These are phyloP conservation scores for Eupeodes corollae DNA, from an alignment of 1,140 invertebrate species.

Conservation along the genomic window DNA sequence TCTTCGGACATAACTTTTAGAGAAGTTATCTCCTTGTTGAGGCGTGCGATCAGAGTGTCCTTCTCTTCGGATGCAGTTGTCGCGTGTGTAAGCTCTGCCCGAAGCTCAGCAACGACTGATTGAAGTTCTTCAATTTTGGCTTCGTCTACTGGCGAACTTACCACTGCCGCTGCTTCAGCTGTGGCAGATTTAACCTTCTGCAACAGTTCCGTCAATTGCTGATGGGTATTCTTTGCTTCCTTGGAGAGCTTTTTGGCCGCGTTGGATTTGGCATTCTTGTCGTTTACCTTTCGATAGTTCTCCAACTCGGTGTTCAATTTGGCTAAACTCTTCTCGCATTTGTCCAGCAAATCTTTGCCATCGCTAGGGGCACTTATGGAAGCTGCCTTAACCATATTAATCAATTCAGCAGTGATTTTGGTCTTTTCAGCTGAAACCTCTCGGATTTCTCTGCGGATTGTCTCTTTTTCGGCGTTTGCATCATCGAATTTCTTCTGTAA, in stretches of 20 bases:
- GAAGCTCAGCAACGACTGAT: conserved; percentile 6
- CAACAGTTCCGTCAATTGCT: conserved; percentile 25
- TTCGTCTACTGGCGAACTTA: background rate
- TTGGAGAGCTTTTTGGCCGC: conserved; percentile 32
- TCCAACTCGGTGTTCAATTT: conserved; percentile 29
- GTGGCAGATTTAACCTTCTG: conserved; percentile 34
- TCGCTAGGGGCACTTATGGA: background rate
- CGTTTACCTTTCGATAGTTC: conserved; percentile 28
- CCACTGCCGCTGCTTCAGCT: conserved; percentile 1
- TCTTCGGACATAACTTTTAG: conserved; percentile 19
- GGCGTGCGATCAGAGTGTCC: conserved; percentile 1
- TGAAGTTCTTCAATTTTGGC: conserved; percentile 1
- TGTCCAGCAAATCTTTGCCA: conserved; percentile 17
- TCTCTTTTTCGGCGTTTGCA: conserved; percentile 15
- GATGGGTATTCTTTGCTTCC: conserved; percentile 30
- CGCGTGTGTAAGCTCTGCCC: conserved; percentile 11
- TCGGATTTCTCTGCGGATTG: conserved; percentile 9
- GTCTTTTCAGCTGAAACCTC: background rate
- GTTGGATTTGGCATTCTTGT: conserved; percentile 30
- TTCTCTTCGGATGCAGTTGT: conserved; percentile 1
- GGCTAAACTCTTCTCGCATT: conserved; percentile 25
- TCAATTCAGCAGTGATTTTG: background rate
- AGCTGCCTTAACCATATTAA: background rate
- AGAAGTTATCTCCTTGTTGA: conserved; percentile 12
- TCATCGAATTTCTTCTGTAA: conserved; percentile 22